Evolutionary conservation across 2,797 vertebrate species (phyloP), one percentile per base, ranked within the genome.

Genomic region (Mormyrus proboscirostris): DNA sequence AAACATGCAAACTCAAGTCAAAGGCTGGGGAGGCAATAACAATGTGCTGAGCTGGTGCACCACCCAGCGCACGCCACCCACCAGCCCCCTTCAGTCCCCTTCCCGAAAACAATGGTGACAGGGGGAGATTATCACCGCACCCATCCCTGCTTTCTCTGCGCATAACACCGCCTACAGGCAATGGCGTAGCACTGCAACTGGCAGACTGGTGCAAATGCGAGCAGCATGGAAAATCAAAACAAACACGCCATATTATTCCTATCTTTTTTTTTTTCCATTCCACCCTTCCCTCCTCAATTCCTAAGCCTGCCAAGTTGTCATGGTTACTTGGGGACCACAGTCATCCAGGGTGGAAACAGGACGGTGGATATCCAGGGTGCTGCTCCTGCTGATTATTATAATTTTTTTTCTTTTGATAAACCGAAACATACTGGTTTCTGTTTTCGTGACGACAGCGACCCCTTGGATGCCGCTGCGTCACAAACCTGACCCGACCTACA

Each of bases 241-340:
- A 92, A 92, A 92, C 83, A 90, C 49, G 87, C 38, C 22, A 83
- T 3, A 2, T 90, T 90, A 90, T 2, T 0, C 51, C 85, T 87
- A 91, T 89, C 6, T 14, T 90, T 49, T 73, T 90, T 76, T 14
- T 22, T 10, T 49, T 50, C 8, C 90, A 29, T n/a, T 73, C 29
- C 69, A 69, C 14, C 38, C 12, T 47, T 87, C 91, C 90, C 59
- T 91, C 92, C 90, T 91, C 0, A 38, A 89, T 89, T 89, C 73
- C 87, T 89, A 89, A 91, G 62, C 88, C 88, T 89, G 55, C 55
- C 89, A 89, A 55, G 93, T 95, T 94, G 90, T 92, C 92, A 93
- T 94, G 93, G 93, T 93, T 92, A 94, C 92, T 92, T 88, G 38
- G n/a, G 51, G 47, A 44, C 69, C 53, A 41, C 65, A 76, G 59